Evolutionary conservation across 2,797 vertebrate genomes (phyloP), one percentile per base, ranked within the genome.

Genomic region (Galago senegalensis): DNA sequence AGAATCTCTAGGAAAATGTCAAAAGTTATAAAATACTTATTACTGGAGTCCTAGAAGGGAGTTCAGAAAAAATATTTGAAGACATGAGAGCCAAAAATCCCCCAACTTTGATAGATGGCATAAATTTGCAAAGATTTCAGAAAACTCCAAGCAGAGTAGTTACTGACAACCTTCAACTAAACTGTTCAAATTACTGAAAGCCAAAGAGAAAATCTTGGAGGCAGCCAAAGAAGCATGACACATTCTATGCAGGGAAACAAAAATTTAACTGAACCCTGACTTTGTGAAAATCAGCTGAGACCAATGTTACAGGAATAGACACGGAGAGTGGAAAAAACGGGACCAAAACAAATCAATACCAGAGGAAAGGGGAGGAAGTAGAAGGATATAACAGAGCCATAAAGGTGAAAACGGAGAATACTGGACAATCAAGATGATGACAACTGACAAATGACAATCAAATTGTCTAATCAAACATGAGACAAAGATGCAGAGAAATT

Each of bases 71-170:
- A 85, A 85, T 21, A 81, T 65, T 72, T 93, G 88, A 82, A 95
- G 12, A 87, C 20, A 46, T 31, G 73, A 29, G 40, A 82, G 56
- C n/a, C 31, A 76, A 77, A 93, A 43, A 16, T 88, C 46, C 31
- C 20, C 31, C 37, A 46, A 46, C 80, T 95, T 85, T 95, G 37
- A 8, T 85, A 27, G 90, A 77, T 75, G n/a, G 43, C 8, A 69
- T 81, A 87, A 85, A 87, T 82, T 80, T 87, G 63, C 37, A 70
- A 88, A 91, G 12, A 79, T 87, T 87, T 93, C n/a, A 77, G n/a
- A 12, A 76, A 91, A 85, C 16, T 3, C 20, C 21, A 70, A 53
- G n/a, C 23, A 90, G 29, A 82, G 8, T 34, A 72, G 77, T 29
- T 34, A 31, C 7, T 20, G 93, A 40, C 16, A 95, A 87, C 46